Evolutionary conservation across 2,888 invertebrate genomes (phyloP), one percentile per base, ranked within the genome.

Genomic region (Drosophila imparisetae): DNA sequence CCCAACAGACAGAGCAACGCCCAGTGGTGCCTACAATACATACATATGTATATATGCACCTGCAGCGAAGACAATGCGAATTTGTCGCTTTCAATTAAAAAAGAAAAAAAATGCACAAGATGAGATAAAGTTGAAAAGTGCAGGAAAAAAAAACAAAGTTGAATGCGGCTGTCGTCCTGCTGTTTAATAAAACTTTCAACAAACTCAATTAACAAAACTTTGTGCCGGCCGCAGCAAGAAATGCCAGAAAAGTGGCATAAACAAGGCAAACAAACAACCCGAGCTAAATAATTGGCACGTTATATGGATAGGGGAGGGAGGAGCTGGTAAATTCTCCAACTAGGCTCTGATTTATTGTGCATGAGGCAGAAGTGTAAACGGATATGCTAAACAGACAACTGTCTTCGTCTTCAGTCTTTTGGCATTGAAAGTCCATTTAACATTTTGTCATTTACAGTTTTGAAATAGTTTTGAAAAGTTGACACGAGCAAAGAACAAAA

Each of bases 401-500:
- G 67, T 72, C 72, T 40, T 38, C 50, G 50, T 30, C 53, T 49
- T 24, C 58, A 27, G 55, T 52, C 62, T 67, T 78, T 89, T 82
- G 89, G 82, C 89, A 90, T 89, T 83, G 86, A 87, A 89, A 91
- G 83, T 87, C 82, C 86, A 90, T 91, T 92, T 89, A 91, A 90
- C 90, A 91, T 91, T 91, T 92, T 91, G 91, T 91, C 92, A 91
- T 88, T 92, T 90, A 90, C 91, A 91, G 90, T 91, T 90, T 91
- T 83, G 83, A 90, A 91, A 92, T 90, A 87, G 88, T 90, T 91
- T 89, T 80, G 82, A 87, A 90, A 85, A 88, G 85, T 91, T 91
- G 91, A 90, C 88, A 90, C 82, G 80, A 70, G 70, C 69, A 57
- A 62, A 71, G 68, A 59, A 55, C 68, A 73, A 79, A 75, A 81